Evolutionary conservation across 1,140 invertebrate species (phyloP).

Genomic region (Pentalonia nigronervosa): DNA sequence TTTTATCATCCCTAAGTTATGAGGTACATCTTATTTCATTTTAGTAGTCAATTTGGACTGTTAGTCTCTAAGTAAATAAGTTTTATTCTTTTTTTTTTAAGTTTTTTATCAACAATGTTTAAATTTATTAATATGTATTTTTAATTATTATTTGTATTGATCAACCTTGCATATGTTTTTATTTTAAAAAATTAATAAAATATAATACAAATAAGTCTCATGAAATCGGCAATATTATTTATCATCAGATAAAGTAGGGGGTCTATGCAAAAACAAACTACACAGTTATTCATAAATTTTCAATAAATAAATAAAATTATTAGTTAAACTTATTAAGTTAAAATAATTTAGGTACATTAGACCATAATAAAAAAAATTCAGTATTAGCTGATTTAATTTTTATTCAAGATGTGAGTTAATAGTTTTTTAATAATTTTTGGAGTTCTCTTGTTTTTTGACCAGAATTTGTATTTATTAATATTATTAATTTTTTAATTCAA

Average conservation of each 20-base stretch:
- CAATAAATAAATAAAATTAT: not conserved
- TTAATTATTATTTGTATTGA: not conserved
- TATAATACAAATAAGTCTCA: not conserved
- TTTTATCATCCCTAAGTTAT: not conserved
- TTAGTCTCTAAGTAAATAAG: not conserved
- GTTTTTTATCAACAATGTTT: not conserved
- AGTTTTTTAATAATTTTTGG: not conserved
- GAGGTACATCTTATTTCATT: not conserved
- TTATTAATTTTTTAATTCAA: not conserved
- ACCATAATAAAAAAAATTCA: not conserved
- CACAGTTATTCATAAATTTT: not conserved
- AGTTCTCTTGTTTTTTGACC: not conserved
- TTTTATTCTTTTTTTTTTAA: not conserved
- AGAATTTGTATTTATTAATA: not conserved
- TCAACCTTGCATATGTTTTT: not conserved
- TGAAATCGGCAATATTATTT: not conserved
- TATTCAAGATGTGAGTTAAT: not conserved
- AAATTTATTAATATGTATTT: not conserved
- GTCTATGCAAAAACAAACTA: not conserved
- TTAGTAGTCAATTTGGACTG: not conserved
- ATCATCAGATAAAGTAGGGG: not conserved
- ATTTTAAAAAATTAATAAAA: not conserved
- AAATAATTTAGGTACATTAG: not conserved
- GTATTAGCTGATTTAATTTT: not conserved
- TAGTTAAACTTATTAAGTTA: not conserved